A percentile compares a stretch with the other conserved stretches of the same genome.
These are phyloP conservation scores for Pseudomugil gertrudae DNA, from an alignment of 2,797 vertebrate genomes.

Conservation along the genomic window DNA sequence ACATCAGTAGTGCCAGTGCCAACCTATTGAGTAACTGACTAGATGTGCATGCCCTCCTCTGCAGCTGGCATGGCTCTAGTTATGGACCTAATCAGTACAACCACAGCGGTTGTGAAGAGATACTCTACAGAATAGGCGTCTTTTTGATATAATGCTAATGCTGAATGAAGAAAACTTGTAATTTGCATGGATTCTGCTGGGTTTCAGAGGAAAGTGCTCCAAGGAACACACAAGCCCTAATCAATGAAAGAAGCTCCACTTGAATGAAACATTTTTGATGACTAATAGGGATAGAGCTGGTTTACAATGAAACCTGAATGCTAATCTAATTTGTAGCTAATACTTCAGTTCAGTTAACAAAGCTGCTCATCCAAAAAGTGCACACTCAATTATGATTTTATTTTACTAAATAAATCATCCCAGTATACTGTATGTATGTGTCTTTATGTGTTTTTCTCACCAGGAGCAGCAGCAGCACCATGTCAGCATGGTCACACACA, in stretches of 20 bases:
- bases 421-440: not conserved
- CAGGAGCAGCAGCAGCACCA: slow-evolving; percentile 89
- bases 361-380: not conserved
- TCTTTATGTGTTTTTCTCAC: slow-evolving; percentile 78
- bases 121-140: slow-evolving; percentile 47
- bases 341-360: slow-evolving; percentile 23
- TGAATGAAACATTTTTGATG: slow-evolving; percentile 27
- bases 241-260: slow-evolving; percentile 22
- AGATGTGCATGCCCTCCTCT: slow-evolving; percentile 59
- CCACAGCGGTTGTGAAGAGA: slow-evolving; percentile 50
- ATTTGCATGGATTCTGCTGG: slow-evolving; percentile 25
- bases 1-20: slow-evolving; percentile 36
- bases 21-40: slow-evolving; percentile 40
- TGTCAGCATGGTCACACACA: slow-evolving; percentile 90
- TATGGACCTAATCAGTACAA: slow-evolving; percentile 65
- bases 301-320: slow-evolving; percentile 15
- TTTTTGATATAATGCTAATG: slow-evolving; percentile 61
- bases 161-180: slow-evolving; percentile 29
- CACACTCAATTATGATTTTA: not conserved
- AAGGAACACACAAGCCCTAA: slow-evolving; percentile 25
- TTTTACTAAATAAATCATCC: not conserved
- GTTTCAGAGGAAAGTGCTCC: slow-evolving; percentile 19
- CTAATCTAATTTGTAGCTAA: slow-evolving; percentile 41
- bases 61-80: slow-evolving; percentile 64
- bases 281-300: slow-evolving; percentile 27